A percentile compares a stretch with the other conserved stretches of the same genome.
phyloP scores from a whole-genome alignment of 2,888 invertebrate genomes.

The Andrena praecox region DNA sequence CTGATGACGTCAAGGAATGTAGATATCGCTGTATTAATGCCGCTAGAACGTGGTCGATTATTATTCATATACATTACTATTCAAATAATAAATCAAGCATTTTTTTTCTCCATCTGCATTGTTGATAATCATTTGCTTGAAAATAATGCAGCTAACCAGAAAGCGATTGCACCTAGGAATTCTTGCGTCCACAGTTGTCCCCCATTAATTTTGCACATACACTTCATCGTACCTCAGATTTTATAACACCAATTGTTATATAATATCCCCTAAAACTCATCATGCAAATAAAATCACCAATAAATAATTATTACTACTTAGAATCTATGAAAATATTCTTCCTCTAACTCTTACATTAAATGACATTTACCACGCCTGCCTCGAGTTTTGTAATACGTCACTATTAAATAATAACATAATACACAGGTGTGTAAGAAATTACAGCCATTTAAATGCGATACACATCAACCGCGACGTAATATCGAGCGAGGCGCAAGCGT shows the following conservation, averaged over 20 bases:
- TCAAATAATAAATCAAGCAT: conserved; percentile 14
- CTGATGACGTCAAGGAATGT: conserved; percentile 6
- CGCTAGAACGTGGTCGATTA: background rate
- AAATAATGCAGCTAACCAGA: background rate
- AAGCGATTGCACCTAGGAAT: background rate
- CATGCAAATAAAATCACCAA: background rate
- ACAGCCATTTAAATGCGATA: conserved; percentile 1
- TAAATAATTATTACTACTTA: background rate
- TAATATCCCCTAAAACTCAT: background rate
- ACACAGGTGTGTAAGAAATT: background rate
- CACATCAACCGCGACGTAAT: background rate
- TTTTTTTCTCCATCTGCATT: background rate
- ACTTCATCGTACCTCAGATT: background rate
- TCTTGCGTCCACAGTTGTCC: background rate
- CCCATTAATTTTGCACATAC: background rate
- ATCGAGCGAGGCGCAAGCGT: background rate
- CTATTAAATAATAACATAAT: background rate
- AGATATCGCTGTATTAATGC: background rate
- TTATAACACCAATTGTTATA: background rate
- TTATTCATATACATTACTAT: conserved; percentile 22
- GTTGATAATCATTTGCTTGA: conserved; percentile 5
- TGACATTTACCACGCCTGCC: too few species aligned
- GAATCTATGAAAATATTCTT: background rate
- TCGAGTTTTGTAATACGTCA: too few species aligned
- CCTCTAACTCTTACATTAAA: too few species aligned